Evolutionary conservation across 2,113 vertebrate genomes (phyloP), one percentile per base, ranked within the genome.

Genomic region (Cheilinus undulatus): DNA sequence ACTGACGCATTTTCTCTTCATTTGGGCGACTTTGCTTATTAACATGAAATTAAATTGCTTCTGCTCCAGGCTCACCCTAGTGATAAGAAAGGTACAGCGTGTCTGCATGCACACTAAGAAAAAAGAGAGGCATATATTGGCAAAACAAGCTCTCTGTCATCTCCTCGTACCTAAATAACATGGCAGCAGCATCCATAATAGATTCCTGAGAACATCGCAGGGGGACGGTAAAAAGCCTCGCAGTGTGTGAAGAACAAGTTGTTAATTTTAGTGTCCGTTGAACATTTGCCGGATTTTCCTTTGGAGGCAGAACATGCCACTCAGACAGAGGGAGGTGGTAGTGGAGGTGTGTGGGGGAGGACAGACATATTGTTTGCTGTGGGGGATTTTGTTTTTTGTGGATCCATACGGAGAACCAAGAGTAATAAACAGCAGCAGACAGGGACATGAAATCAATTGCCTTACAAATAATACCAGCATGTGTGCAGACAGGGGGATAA

Each of bases 41-140:
- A 86, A 85, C 82, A 74, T 75, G 69, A 75, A 89, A 83, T 83
- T 54, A 73, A 86, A 88, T 77, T 80, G 74, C 77, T 59, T 52
- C 75, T 48, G 86, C 84, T 85, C 61, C 57, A 62, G 82, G 86
- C 81, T 81, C 72, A 69, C 32, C 23, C 64, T 22, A 71, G 69
- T 64, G 82, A 89, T 85, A 87, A 79, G 71, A 50, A 23, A 57
- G 45, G 50, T 69, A 58, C 40, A 64, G 23, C 7, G 42, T 53
- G 36, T 48, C 26, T 26, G n/a, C 15, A 0, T 17, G 3, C 38
- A 40, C 4, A 40, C 40, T 76, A 40, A 69, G 48, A 83, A 75
- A 83, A 85, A 14, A 69, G 51, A 73, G 27, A 76, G 51, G 14
- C 53, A 60, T 58, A 68, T 30, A 66, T 53, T 72, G 57, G 48